phyloP scores from a whole-genome alignment of 1,140 invertebrate genomes.

The Elymnias hypermnestra region DNA sequence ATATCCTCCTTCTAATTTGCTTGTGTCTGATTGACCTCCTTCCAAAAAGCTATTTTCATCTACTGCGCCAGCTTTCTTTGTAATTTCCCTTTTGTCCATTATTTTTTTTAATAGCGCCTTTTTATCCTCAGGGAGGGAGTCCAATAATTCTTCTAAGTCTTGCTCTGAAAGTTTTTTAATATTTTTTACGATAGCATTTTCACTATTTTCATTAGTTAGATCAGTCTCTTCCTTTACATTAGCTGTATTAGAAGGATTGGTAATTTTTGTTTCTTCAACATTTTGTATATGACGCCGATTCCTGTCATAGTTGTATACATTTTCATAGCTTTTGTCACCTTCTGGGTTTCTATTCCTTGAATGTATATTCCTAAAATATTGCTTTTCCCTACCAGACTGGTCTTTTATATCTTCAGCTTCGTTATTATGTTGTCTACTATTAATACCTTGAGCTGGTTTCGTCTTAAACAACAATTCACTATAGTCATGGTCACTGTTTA shows the following conservation, averaged over 20 bases:
- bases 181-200: constrained; percentile 51
- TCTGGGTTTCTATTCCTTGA: constrained; percentile 7
- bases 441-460: neutral
- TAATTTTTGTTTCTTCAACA: constrained; percentile 10
- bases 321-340: constrained; percentile 8
- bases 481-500: constrained; percentile 3
- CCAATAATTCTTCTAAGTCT: constrained; percentile 54
- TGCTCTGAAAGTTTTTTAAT: constrained; percentile 53
- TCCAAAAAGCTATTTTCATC: constrained; percentile 50
- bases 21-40: constrained; percentile 37
- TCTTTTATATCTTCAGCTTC: constrained; percentile 1
- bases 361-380: constrained; percentile 7
- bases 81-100: constrained; percentile 64
- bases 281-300: constrained; percentile 37
- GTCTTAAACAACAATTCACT: constrained; percentile 12
- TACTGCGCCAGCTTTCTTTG: constrained; percentile 56
- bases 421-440: constrained; percentile 2
- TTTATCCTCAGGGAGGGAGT: constrained; percentile 57
- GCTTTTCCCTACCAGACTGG: constrained; percentile 1
- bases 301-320: constrained; percentile 18
- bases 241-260: constrained; percentile 1
- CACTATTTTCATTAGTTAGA: constrained; percentile 37
- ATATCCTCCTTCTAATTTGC: constrained; percentile 43
- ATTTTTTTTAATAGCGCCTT: constrained; percentile 53
- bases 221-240: constrained; percentile 21